Evolutionary conservation across 2,797 vertebrate genomes (phyloP).

Genomic region (Mallotus villosus): DNA sequence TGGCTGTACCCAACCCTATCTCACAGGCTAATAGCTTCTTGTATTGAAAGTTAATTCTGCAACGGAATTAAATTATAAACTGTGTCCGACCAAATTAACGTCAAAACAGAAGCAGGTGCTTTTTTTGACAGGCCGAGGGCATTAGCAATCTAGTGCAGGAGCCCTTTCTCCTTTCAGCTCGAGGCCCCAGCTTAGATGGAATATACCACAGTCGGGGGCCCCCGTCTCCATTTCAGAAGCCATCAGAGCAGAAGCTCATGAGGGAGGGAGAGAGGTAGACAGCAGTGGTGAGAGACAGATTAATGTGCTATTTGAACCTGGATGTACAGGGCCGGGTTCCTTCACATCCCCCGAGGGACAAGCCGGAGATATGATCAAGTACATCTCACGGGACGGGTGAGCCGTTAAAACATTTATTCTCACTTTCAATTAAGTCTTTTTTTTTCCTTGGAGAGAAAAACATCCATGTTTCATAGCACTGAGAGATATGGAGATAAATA

Average conservation of each 20-base stretch:
- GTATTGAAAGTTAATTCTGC: slow-evolving; percentile 73
- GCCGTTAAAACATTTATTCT: slow-evolving; percentile 67
- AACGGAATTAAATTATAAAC: slow-evolving; percentile 77
- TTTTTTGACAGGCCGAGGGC: slow-evolving; percentile 63
- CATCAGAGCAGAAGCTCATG: slow-evolving; percentile 49
- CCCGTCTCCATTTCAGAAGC: slow-evolving; percentile 63
- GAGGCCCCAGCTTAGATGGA: slow-evolving; percentile 49
- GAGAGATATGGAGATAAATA: slow-evolving; percentile 56
- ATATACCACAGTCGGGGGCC: slow-evolving; percentile 30
- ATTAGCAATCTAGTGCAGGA: slow-evolving; percentile 70
- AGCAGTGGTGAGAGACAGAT: slow-evolving; percentile 43
- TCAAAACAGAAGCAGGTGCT: slow-evolving; percentile 73
- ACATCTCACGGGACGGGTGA: slow-evolving; percentile 48
- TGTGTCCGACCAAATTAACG: slow-evolving; percentile 75
- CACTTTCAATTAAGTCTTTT: slow-evolving; percentile 60
- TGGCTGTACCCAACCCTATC: slow-evolving; percentile 38
- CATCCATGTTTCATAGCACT: slow-evolving; percentile 40
- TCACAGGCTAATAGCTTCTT: slow-evolving; percentile 58
- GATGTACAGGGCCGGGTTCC: slow-evolving; percentile 51
- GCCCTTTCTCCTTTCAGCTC: slow-evolving; percentile 48
- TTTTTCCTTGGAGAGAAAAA: slow-evolving; percentile 48
- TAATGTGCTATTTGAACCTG: slow-evolving; percentile 70
- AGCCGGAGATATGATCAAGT: slow-evolving; percentile 54
- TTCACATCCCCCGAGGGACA: slow-evolving; percentile 50
- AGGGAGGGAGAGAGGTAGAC: slow-evolving; percentile 46